These are phyloP conservation scores for Dryas iulia DNA, from an alignment of 1,140 invertebrate species.

Conservation along the genomic window DNA sequence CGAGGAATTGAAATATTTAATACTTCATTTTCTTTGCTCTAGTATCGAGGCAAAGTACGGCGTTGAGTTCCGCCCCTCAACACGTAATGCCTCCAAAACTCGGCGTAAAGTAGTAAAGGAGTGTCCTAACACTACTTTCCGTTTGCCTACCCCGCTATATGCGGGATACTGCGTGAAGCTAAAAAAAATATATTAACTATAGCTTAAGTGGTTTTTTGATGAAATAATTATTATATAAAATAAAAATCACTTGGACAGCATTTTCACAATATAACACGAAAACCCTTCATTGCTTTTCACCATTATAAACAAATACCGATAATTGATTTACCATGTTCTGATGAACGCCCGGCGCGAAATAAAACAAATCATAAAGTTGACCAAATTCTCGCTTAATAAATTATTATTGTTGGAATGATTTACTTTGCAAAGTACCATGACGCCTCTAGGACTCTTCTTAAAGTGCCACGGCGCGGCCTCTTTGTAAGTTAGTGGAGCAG, in stretches of 20 bases:
- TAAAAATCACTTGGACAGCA: background rate
- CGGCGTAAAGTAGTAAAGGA: no score
- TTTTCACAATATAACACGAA: background rate
- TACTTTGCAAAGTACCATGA: slow-evolving; percentile 62
- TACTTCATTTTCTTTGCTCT: no score
- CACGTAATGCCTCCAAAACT: no score
- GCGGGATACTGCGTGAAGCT: no score
- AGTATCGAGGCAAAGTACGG: no score
- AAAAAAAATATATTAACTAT: no score
- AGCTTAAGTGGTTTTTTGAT: no score
- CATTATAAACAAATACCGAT: slow-evolving; percentile 15
- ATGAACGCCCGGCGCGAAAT: slow-evolving; percentile 10
- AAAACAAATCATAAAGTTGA: slow-evolving; percentile 5
- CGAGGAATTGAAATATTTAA: no score
- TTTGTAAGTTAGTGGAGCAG: slow-evolving; percentile 56
- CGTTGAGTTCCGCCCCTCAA: no score
- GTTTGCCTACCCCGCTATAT: no score
- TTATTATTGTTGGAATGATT: slow-evolving; percentile 38
- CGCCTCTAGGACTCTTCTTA: slow-evolving; percentile 21
- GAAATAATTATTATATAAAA: background rate
- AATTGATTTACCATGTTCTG: slow-evolving; percentile 62
- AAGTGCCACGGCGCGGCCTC: slow-evolving; percentile 48
- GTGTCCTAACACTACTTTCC: no score
- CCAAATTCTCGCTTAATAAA: slow-evolving; percentile 14
- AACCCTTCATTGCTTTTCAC: background rate